phyloP scores from a whole-genome alignment of 2,888 invertebrate genomes.

The Cosmia trapezina region DNA sequence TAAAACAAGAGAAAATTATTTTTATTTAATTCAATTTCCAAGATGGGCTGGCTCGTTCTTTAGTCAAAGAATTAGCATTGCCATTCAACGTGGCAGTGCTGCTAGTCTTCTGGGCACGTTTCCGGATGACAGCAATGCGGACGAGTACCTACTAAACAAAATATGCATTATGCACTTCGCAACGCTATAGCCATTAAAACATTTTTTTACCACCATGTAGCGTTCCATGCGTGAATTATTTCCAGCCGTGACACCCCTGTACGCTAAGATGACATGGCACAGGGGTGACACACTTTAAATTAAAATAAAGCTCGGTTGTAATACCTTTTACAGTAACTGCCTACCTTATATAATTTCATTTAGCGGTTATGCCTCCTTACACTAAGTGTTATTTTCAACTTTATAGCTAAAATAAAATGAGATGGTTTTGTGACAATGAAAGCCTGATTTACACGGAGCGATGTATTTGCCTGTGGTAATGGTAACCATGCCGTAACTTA shows the following conservation, averaged over 20 bases:
- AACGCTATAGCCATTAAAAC: no score
- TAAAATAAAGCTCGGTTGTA: constrained; percentile 45
- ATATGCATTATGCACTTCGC: no score
- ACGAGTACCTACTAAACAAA: no score
- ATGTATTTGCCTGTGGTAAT: no score
- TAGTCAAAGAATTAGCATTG: no score
- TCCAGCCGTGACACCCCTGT: constrained; percentile 40
- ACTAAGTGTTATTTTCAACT: constrained; percentile 45
- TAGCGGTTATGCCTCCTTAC: constrained; percentile 40
- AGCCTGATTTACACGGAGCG: no score
- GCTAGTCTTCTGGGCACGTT: no score
- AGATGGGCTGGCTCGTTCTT: no score
- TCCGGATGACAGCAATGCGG: no score
- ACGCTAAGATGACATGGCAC: constrained; percentile 22
- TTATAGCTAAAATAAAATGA: constrained; percentile 16
- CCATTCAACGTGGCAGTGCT: no score
- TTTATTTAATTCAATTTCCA: no score
- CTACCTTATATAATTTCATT: constrained; percentile 48
- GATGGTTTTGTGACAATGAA: constrained; percentile 37
- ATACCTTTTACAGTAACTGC: constrained; percentile 31
- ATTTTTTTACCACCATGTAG: constrained; percentile 2
- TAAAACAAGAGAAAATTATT: not conserved
- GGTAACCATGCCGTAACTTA: no score
- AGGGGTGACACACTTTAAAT: constrained; percentile 56
- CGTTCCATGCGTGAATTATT: constrained; percentile 19